Percentiles rank a stretch among this genome's conserved stretches.
Conservation (phyloP, 2,797 vertebrate genomes). For the Nannoperca australis region DNA sequence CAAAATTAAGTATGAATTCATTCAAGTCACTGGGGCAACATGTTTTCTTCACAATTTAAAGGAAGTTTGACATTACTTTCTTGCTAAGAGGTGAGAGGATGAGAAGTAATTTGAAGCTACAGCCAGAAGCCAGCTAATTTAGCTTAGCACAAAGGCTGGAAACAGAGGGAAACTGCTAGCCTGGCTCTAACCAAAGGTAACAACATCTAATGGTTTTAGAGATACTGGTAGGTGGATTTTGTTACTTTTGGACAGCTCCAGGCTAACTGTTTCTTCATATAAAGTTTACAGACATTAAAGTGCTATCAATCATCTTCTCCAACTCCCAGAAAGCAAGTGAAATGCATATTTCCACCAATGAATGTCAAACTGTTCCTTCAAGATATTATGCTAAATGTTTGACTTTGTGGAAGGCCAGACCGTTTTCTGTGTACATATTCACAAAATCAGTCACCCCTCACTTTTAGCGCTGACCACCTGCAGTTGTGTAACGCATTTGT, state of each 20-base stretch:
- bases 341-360: not conserved
- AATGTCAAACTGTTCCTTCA: not conserved
- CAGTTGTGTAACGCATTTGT: not conserved
- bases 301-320: not conserved
- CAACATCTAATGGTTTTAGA: not conserved
- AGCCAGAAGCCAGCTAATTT: not conserved
- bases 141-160: not conserved
- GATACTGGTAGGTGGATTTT: not conserved
- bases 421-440: not conserved
- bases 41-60: constrained; percentile 11
- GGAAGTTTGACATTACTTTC: not conserved
- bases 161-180: not conserved
- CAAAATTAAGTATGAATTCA: not conserved
- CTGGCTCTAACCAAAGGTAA: not conserved
- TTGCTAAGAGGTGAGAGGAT: not conserved
- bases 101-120: not conserved
- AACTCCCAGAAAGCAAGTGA: not conserved
- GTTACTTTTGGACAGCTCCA: not conserved
- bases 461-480: constrained; percentile 1
- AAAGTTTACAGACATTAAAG: not conserved
- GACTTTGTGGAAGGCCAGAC: not conserved
- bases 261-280: not conserved
- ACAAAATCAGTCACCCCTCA: constrained; percentile 1
- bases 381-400: not conserved
- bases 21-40: not conserved